Conservation (phyloP, 1,140 invertebrate species). For the Tetramorium parvispinum region DNA sequence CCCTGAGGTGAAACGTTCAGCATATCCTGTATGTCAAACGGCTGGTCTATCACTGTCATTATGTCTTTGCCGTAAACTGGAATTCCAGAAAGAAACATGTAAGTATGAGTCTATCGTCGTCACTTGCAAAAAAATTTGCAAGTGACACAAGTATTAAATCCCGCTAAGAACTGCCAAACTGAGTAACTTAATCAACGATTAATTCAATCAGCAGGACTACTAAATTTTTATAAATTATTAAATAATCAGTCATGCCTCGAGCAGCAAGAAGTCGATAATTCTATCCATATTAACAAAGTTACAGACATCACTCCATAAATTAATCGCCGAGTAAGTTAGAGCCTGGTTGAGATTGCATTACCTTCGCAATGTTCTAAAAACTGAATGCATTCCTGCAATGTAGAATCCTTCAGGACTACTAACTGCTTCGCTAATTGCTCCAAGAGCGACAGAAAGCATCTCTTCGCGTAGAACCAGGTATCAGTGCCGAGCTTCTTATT, state of each 20-base stretch:
- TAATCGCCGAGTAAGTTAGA: background rate
- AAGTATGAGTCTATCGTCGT: background rate
- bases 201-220: background rate
- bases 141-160: background rate
- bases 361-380: slow-evolving; percentile 97
- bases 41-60: slow-evolving; percentile 93
- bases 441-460: slow-evolving; percentile 96
- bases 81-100: slow-evolving; percentile 74
- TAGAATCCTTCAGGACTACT: slow-evolving; percentile 94
- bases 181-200: background rate
- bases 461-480: slow-evolving; percentile 98
- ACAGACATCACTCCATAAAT: background rate
- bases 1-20: slow-evolving; percentile 89
- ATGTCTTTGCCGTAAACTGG: slow-evolving; percentile 94
- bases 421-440: slow-evolving; percentile 97
- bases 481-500: slow-evolving; percentile 98
- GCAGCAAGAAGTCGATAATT: background rate
- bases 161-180: background rate
- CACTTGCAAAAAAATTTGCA: no score
- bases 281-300: background rate
- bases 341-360: slow-evolving; percentile 69
- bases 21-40: slow-evolving; percentile 91
- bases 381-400: slow-evolving; percentile 95
- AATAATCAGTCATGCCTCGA: background rate
- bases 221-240: background rate